Conservation (phyloP, 37 sponge, comb jelly and placozoan species). For the Ianthella basta region DNA sequence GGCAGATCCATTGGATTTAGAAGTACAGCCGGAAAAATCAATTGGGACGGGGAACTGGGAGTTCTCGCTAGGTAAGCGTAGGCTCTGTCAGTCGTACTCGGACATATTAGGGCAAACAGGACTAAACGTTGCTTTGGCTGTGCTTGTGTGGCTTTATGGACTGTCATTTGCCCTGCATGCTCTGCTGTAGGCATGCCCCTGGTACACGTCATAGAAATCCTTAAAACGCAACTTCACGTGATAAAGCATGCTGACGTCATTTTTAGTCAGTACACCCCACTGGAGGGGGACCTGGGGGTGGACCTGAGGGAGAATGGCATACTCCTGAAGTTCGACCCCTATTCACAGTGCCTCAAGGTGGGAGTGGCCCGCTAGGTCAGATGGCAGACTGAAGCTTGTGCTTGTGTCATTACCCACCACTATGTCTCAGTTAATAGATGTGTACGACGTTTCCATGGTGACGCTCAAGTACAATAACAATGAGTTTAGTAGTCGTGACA, state of each 20-base stretch:
- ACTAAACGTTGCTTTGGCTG: too few relatives aligned
- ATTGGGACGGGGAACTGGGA: slow-evolving; percentile 86
- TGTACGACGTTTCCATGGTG: slow-evolving; percentile 86
- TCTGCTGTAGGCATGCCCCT: slow-evolving; percentile 72
- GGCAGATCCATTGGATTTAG: slow-evolving; percentile 76
- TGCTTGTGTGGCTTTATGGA: too few relatives aligned
- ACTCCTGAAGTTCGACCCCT: slow-evolving; percentile 79
- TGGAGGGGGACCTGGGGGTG: slow-evolving; percentile 72
- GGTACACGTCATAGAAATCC: slow-evolving; percentile 65
- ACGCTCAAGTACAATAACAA: slow-evolving; percentile 82
- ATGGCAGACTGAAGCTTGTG: background rate
- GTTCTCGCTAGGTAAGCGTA: slow-evolving; percentile 75
- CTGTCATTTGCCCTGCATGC: background rate
- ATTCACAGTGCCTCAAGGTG: slow-evolving; percentile 87
- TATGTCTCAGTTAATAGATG: slow-evolving; percentile 74
- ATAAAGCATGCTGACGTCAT: slow-evolving; percentile 68
- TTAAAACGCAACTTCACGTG: slow-evolving; percentile 61
- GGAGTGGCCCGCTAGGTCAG: background rate
- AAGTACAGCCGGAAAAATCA: slow-evolving; percentile 86
- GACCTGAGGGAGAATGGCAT: slow-evolving; percentile 90
- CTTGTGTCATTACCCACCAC: too few relatives aligned
- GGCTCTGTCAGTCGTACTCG: too few relatives aligned
- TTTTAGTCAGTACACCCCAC: slow-evolving; percentile 84
- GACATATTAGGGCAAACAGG: too few relatives aligned
- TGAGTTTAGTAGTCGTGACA: slow-evolving; percentile 4